Evolutionary conservation across 1,140 invertebrate genomes (phyloP), one percentile per base, ranked within the genome.

Genomic region (Stenopsyche tienmushanensis): DNA sequence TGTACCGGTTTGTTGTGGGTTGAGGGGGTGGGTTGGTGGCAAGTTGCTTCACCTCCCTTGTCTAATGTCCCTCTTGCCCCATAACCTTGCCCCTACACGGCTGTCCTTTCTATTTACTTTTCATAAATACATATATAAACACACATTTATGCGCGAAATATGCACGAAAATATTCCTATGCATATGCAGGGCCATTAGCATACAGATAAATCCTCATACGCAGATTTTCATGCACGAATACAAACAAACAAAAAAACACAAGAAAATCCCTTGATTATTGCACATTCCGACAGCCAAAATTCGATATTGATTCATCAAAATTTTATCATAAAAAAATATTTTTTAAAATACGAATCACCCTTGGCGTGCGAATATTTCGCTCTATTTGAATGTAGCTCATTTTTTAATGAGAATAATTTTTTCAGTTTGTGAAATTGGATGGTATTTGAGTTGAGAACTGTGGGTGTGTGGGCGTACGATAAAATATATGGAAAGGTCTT

Each of bases 21-120:
- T 20, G 26, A n/a, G 47, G 17, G 29, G 26, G 47, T 42, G 49
- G 34, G 34, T 50, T 53, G 60, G 25, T 24, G 21, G 24, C 47
- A 29, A 15, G 55, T 42, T 25, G 34, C 29, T 9, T 42, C 39
- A 25, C 13, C 47, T 29, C 34, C 60, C 60, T 21, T 53, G 47
- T 62, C 60, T 60, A 60, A 47, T 55, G 62, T 67, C 69, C 64
- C 68, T 62, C 52, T 67, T 62, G 65, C 62, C 65, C 65, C 62
- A 64, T 64, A 65, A 67, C 60, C 47, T 41, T 34, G 59, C 49
- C 69, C 62, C 60, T 45, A 57, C 41, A 45, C 50, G 34, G 42
- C 62, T 62, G 65, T 65, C 65, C 69, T 70, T 66, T 66, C 62
- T 70, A 58, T 67, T 67, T 67, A 67, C 69, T 70, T 70, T 70